Evolutionary conservation across 2,888 invertebrate species (phyloP), one percentile per base, ranked within the genome.

Genomic region (Himalopsyche japonica): DNA sequence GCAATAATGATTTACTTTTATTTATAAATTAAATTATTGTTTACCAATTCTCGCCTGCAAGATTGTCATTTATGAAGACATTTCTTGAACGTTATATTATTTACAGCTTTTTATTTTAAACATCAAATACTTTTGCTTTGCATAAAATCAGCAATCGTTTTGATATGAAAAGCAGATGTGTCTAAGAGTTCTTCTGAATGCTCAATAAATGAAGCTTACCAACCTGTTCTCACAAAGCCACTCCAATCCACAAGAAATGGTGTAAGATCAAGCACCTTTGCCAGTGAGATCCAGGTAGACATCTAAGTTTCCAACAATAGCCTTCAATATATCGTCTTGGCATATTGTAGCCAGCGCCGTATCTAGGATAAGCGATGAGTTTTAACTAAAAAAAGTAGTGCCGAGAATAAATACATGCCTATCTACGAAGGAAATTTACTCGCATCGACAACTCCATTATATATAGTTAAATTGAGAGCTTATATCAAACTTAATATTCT

Each of bases 281-380:
- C 57, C 57, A 57, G 57, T 57, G 57, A 57, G 57, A 57, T 57
- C 57, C 57, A 57, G 57, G 57, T 57, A 57, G 57, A 57, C 57
- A 57, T 57, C 57, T 57, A 57, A 57, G 57, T 79, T 70, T 83
- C 76, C 80, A 80, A 80, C 83, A 83, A 83, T 83, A 76, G 70
- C 43, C 47, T 43, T 76, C 47, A 30, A 78, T 77, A 49, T 79
- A 80, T 83, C 80, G 83, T 83, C 79, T 76, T 83, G 64, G 83
- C 83, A 83, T 83, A 83, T 83, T 76, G 83, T 57, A 57, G 57
- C 57, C 57, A 57, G 57, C n/a, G 57, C 57, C 57, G 57, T 57
- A 57, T 20, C 57, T 57, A 57, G 57, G 57, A 57, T 20, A 20
- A 57, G n/a, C 15, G 57, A 57, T 57, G 43, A 15, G 12, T 43